Evolutionary conservation across 2,113 vertebrate genomes (phyloP), one percentile per base, ranked within the genome.

Genomic region (Bubo scandiacus): DNA sequence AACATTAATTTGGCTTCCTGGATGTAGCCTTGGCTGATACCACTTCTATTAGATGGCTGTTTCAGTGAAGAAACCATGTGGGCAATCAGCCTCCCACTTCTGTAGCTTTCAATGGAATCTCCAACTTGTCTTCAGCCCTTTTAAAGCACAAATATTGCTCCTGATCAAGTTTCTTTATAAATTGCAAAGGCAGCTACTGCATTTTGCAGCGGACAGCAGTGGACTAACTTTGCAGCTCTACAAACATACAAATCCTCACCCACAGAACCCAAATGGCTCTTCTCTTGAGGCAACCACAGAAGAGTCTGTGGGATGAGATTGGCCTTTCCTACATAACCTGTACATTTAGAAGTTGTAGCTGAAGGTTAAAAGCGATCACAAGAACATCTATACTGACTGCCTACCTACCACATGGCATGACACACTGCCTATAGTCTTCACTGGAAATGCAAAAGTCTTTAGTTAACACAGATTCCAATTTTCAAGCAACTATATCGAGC

Each of bases 121-220:
- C 43, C 54, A 59, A 43, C 54, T 72, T 79, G 38, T 84, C 91
- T 89, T 89, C 58, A 92, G 34, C 40, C 43, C 65, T 88, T 92
- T 71, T 40, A 79, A 74, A 36, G 15, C 45, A 82, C 34, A 86
- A 70, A 54, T 70, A 73, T 8, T 59, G 32, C 12, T 88, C 70
- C 52, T 71, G 32, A 59, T 86, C 49, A 67, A 74, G 47, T 81
- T 71, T 59, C 51, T 71, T 81, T 47, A 40, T 10, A 61, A 57
- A 49, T 0, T 62, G 27, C 52, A 58, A 74, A 81, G 32, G 77
- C 52, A 84, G 65, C 52, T 95, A 84, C 65, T 57, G 61, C 30
- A 14, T 81, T 88, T 85, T 77, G 58, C 45, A 72, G 66, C 0
- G 0, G 52, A 63, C 15, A 80, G 58, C 0, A 0, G 16, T 27